Base-by-base conservation (phyloP, 2,888 invertebrate species). In the Protonemura montana region DNA sequence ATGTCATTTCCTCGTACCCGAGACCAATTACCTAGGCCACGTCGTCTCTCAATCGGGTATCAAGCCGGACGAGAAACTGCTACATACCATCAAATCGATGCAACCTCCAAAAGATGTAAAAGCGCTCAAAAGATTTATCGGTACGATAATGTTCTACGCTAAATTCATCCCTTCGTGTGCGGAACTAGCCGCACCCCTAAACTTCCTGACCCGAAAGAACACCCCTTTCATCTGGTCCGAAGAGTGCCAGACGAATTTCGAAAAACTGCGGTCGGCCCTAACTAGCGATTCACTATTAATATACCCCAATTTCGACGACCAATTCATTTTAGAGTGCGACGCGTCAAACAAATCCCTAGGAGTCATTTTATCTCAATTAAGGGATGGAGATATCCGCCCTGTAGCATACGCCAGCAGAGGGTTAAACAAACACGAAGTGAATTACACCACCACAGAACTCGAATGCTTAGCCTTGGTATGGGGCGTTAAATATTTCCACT, bases 341-440 rank as follows among this genome's bases (percentile, higher is more conserved):
- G 89, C 89, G 0, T 85, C 85, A 6, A 59, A 59, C 0, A 28
- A 26, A 7, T 87, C 88, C 0, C n/a, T 88, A 3, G 88, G 88
- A 0, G 87, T 87, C 0, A 76, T 88, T 0, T 30, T 88, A 3
- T 82, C 87, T 0, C 88, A 88, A 77, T 29, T 30, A 2, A 21
- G 59, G 0, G 80, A 41, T 3, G 85, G 80, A 5, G 76, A 76
- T 13, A 88, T 88, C 25, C 87, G 86, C 25, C 87, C 88, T 0
- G 80, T 89, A 6, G 88, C 88, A 21, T 89, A 87, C 77, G 87
- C 88, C 6, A 88, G 88, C 25, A 82, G 88, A 27, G 77, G 86
- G 0, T 59, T 88, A 30, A 87, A 80, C 25, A 29, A 35, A 5
- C 25, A 86, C 0, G 88, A 87, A 86, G 78, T 3, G 5, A 87